Conservation (phyloP, 2,797 vertebrate species). For the Champsocephalus gunnari region DNA sequence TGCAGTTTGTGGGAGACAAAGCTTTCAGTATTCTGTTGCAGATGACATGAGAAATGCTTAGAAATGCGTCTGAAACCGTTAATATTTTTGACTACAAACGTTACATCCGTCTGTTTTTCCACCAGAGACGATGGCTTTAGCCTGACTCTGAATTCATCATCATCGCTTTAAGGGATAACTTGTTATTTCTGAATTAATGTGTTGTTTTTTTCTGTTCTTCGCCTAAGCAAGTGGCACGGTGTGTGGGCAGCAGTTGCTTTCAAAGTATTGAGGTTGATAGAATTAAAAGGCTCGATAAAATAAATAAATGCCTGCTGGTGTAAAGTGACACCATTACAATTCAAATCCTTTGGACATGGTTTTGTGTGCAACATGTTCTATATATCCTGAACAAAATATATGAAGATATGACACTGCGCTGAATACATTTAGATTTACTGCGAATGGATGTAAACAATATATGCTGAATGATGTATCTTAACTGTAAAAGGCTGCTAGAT, state of each 20-base stretch:
- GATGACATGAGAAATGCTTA: slow-evolving; percentile 32
- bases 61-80: slow-evolving; percentile 11
- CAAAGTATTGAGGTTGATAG: slow-evolving; percentile 50
- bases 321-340: slow-evolving; percentile 34
- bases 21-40: slow-evolving; percentile 50
- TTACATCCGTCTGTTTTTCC: slow-evolving; percentile 32
- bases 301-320: slow-evolving; percentile 17
- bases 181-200: slow-evolving; percentile 72
- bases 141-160: slow-evolving; percentile 59
- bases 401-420: not conserved
- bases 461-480: slow-evolving; percentile 14
- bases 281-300: slow-evolving; percentile 48
- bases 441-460: slow-evolving; percentile 1
- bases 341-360: not conserved
- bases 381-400: slow-evolving; percentile 9
- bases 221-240: slow-evolving; percentile 49
- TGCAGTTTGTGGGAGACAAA: slow-evolving; percentile 76
- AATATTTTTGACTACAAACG: slow-evolving; percentile 25
- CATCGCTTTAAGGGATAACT: slow-evolving; percentile 66
- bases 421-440: slow-evolving; percentile 14
- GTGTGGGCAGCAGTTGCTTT: slow-evolving; percentile 70
- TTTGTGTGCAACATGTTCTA: slow-evolving; percentile 22
- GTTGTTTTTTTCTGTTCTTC: slow-evolving; percentile 6
- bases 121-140: slow-evolving; percentile 40
- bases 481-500: slow-evolving; percentile 13